Percentiles rank a stretch among this genome's conserved stretches.
phyloP scores from a whole-genome alignment of 2,888 invertebrate species.

The Rhyacophila evoluta region DNA sequence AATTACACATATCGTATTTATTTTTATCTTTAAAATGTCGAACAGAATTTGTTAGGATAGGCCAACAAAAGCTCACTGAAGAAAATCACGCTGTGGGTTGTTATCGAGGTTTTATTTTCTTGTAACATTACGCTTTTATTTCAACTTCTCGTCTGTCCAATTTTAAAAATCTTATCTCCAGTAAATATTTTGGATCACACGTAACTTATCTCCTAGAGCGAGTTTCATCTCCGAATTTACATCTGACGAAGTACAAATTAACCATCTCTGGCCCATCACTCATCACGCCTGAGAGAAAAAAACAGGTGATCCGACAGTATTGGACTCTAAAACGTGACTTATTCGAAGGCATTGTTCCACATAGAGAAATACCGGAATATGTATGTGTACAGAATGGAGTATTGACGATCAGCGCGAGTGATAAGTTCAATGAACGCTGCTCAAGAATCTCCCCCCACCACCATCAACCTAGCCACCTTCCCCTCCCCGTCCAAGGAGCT shows the following conservation, averaged over 20 bases:
- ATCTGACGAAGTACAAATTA: not conserved
- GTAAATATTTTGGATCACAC: too few relatives aligned
- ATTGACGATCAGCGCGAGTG: slow-evolving; percentile 7
- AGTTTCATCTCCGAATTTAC: too few relatives aligned
- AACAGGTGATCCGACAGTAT: slow-evolving; percentile 4
- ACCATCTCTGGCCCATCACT: not conserved
- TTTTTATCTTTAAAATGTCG: too few relatives aligned
- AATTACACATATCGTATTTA: too few relatives aligned
- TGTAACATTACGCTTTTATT: too few relatives aligned
- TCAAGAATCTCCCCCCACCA: not conserved
- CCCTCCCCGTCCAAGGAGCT: not conserved
- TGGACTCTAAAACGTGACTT: slow-evolving; percentile 16
- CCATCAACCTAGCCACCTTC: not conserved
- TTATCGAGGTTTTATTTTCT: too few relatives aligned
- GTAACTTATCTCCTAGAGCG: too few relatives aligned
- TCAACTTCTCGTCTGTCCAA: too few relatives aligned
- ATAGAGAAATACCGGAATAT: slow-evolving; percentile 20
- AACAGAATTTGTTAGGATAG: too few relatives aligned
- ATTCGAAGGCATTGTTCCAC: slow-evolving; percentile 22
- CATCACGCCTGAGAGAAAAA: not conserved
- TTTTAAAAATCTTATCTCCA: too few relatives aligned
- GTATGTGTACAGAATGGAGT: not conserved
- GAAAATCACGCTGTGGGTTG: too few relatives aligned
- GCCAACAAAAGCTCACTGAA: too few relatives aligned
- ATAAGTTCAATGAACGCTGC: slow-evolving; percentile 5